A percentile compares a stretch with the other conserved stretches of the same genome.
Evolutionary conservation across 2,888 invertebrate genomes (phyloP).

Genomic region (Drosophila testacea): DNA sequence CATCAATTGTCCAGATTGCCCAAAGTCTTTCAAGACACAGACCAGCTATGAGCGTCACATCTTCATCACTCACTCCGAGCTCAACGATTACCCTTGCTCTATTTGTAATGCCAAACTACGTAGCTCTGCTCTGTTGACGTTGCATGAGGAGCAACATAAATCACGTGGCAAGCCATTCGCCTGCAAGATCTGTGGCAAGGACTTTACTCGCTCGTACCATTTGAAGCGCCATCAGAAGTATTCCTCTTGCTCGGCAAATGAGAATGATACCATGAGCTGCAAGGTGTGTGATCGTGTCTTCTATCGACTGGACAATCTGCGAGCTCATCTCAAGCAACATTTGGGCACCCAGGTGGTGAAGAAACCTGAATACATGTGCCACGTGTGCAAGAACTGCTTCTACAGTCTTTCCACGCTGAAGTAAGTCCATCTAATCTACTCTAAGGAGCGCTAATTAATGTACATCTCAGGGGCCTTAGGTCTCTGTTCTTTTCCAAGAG

Average conservation of each 20-base stretch:
- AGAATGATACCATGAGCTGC: conserved; percentile 82
- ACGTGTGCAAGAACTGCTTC: conserved; percentile 89
- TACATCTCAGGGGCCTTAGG: no score
- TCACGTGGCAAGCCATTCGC: conserved; percentile 87
- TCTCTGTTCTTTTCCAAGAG: no score
- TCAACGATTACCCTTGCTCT: conserved; percentile 88
- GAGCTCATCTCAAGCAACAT: conserved; percentile 90
- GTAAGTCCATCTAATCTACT: conserved; percentile 78
- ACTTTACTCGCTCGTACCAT: conserved; percentile 92
- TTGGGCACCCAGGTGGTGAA: conserved; percentile 87
- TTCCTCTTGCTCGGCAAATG: conserved; percentile 81
- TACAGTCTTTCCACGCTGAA: conserved; percentile 87
- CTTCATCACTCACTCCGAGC: conserved; percentile 89
- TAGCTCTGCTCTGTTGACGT: conserved; percentile 87
- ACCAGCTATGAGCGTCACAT: conserved; percentile 89
- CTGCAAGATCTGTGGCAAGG: conserved; percentile 89
- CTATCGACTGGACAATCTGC: conserved; percentile 89
- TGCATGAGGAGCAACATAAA: conserved; percentile 89
- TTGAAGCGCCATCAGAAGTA: conserved; percentile 86
- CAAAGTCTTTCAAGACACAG: conserved; percentile 90
- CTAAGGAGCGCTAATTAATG: no score
- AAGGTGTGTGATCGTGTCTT: conserved; percentile 85
- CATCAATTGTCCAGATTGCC: conserved; percentile 87
- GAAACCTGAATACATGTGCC: conserved; percentile 87
- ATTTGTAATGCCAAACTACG: conserved; percentile 90